phyloP scores from a whole-genome alignment of 2,113 vertebrate species.

The Antechinus stuartii region DNA sequence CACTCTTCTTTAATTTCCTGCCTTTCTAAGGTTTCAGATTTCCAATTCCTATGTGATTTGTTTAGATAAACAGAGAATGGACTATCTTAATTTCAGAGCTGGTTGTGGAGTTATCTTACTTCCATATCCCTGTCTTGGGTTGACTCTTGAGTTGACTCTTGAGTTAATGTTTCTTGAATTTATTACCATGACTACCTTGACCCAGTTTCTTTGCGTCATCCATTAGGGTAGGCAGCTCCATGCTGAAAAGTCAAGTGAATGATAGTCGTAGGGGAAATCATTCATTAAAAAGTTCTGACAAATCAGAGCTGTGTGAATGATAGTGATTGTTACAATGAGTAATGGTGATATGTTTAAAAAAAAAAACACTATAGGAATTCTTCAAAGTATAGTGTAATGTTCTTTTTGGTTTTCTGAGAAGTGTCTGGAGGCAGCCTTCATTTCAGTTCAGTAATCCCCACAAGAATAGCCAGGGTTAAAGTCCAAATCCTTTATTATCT shows the following conservation, averaged over 20 bases:
- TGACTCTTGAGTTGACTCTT: neutral
- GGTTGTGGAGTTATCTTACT: neutral
- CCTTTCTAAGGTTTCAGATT: neutral
- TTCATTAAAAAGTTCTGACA: neutral
- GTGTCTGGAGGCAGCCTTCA: no score
- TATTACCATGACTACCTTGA: neutral
- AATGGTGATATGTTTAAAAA: neutral
- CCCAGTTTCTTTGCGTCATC: neutral
- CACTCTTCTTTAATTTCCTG: neutral
- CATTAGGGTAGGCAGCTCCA: neutral
- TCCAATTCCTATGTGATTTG: neutral
- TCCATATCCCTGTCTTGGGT: neutral
- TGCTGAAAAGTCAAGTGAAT: neutral
- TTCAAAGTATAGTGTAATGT: constrained; percentile 21
- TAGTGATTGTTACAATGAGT: neutral
- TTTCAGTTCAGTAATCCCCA: no score
- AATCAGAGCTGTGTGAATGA: neutral
- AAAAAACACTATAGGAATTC: neutral
- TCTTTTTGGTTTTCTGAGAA: neutral
- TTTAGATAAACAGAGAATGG: neutral
- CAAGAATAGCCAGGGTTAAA: no score
- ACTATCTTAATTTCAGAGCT: neutral
- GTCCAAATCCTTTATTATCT: no score
- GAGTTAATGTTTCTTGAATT: neutral
- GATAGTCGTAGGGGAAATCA: neutral